Evolutionary conservation across 2,888 invertebrate genomes (phyloP), one percentile per base, ranked within the genome.

Genomic region (Cosmopolites sordidus): DNA sequence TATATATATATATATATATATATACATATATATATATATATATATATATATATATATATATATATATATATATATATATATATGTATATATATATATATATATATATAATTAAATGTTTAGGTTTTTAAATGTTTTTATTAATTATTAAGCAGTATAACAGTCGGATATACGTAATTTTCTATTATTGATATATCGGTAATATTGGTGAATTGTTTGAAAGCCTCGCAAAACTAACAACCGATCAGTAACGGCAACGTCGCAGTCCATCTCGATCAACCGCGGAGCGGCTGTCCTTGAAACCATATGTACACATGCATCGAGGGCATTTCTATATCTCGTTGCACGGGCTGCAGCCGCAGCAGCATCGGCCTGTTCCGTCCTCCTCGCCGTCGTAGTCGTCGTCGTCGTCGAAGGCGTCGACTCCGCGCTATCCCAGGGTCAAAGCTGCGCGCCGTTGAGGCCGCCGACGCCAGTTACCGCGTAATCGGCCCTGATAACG

Each of bases 221-320:
- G n/a, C n/a, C n/a, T n/a, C n/a, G n/a, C 22, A 5, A 22, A 22
- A 22, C 22, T 22, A 22, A 22, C 22, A 22, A 8, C 22, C 22
- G 3, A 22, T 22, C 4, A 22, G 22, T 22, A 22, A 22, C 8
- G 22, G 22, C 22, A 22, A 22, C 22, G 54, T 33, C 37, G 30
- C 14, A 15, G 9, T 8, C 22, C 22, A 22, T 22, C 22, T 22
- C 22, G 22, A 22, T 22, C 22, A 22, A 52, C 33, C 44, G 51
- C 48, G 50, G 58, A 60, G 59, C 43, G 42, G 57, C 61, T 68
- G 70, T 67, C 69, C 70, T 69, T 69, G 70, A 69, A 66, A 68
- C 68, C 70, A 68, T 67, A 66, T 70, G 69, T 67, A 66, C 60
- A 63, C 64, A 66, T 62, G 64, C 65, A 65, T 64, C 62, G 66